These are phyloP conservation scores for Drosophila colorata DNA, from an alignment of 2,888 invertebrate genomes.

Conservation along the genomic window DNA sequence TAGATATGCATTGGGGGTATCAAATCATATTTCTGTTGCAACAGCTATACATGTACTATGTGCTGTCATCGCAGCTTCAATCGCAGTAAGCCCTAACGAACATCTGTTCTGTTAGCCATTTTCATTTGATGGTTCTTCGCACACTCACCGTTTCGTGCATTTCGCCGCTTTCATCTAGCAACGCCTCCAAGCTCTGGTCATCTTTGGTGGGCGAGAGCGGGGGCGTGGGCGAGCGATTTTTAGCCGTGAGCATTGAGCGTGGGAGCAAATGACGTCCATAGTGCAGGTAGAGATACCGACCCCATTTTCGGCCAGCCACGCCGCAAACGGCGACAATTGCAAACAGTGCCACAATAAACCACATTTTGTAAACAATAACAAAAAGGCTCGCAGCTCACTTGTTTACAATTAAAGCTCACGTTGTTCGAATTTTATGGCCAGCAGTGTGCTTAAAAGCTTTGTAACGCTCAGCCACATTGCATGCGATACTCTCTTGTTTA, in stretches of 20 bases:
- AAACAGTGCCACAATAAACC: constrained; percentile 78
- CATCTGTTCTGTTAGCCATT: not conserved
- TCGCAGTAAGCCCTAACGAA: not conserved
- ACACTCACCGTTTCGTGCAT: constrained; percentile 84
- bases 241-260: constrained; percentile 76
- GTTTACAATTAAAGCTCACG: constrained; percentile 38
- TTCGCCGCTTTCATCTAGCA: constrained; percentile 83
- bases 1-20: not conserved
- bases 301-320: constrained; percentile 83
- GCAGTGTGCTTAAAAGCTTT: constrained; percentile 65
- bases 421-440: constrained; percentile 35
- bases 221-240: constrained; percentile 84
- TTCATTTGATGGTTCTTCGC: not conserved
- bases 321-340: constrained; percentile 67
- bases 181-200: constrained; percentile 82
- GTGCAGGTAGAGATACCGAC: constrained; percentile 83
- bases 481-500: constrained; percentile 26
- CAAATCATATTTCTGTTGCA: not conserved
- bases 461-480: constrained; percentile 43
- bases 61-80: not conserved
- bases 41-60: not conserved
- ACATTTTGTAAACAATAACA: constrained; percentile 73
- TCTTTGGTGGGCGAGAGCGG: constrained; percentile 82
- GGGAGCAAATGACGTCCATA: constrained; percentile 83
- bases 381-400: not conserved